Evolutionary conservation across 2,888 invertebrate genomes (phyloP).

Genomic region (Zeuzera pyrina): DNA sequence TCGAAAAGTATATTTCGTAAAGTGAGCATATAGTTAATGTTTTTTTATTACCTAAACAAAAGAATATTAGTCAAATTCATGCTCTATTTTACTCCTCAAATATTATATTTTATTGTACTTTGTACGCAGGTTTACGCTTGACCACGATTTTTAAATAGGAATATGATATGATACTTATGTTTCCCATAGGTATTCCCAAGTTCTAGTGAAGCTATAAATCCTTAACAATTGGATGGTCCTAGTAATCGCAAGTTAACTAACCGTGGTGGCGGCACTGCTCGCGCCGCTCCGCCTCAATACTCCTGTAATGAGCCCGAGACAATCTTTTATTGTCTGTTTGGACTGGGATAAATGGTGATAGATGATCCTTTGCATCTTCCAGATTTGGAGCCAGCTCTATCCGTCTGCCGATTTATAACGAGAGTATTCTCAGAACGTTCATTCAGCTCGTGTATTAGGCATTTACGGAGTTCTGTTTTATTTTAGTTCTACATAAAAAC

Average conservation of each 20-base stretch:
- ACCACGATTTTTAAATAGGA: too few relatives aligned
- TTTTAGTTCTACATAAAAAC: constrained; percentile 29
- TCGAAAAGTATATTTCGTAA: too few relatives aligned
- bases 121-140: too few relatives aligned
- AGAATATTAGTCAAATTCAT: too few relatives aligned
- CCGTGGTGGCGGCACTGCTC: constrained; percentile 24
- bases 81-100: too few relatives aligned
- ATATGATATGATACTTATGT: too few relatives aligned
- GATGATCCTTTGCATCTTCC: constrained; percentile 45
- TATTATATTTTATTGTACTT: too few relatives aligned
- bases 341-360: constrained; percentile 64
- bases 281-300: constrained; percentile 29
- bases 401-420: constrained; percentile 43
- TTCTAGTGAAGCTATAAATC: too few relatives aligned
- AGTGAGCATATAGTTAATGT: too few relatives aligned
- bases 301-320: constrained; percentile 48
- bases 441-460: constrained; percentile 28
- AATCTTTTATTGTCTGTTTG: constrained; percentile 58
- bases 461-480: constrained; percentile 28
- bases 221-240: too few relatives aligned
- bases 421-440: constrained; percentile 26
- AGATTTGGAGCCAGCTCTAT: constrained; percentile 45
- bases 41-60: too few relatives aligned
- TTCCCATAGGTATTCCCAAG: too few relatives aligned
- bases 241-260: constrained; percentile 42